These are phyloP conservation scores for Solea solea DNA, from an alignment of 2,113 vertebrate species.

Conservation along the genomic window DNA sequence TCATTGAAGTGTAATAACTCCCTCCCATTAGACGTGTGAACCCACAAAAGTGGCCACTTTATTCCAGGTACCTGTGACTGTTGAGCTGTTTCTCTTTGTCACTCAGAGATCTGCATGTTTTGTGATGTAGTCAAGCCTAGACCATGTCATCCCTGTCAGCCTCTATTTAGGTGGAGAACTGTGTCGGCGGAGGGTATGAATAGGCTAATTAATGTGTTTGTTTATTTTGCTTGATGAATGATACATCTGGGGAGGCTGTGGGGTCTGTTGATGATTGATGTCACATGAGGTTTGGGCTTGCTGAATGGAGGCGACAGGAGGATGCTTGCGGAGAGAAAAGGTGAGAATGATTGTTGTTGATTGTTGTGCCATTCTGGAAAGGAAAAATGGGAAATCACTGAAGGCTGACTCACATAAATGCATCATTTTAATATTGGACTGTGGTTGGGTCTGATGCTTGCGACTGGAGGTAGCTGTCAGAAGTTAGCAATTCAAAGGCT, in stretches of 20 bases:
- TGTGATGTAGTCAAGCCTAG: constrained; percentile 2
- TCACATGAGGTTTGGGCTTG: constrained; percentile 22
- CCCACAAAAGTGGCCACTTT: constrained; percentile 17
- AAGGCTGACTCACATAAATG: too few species aligned
- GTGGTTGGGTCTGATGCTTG: too few species aligned
- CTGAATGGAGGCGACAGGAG: not conserved
- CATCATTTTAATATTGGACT: too few species aligned
- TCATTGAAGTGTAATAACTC: constrained; percentile 30
- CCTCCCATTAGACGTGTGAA: constrained; percentile 19
- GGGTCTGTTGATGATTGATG: constrained; percentile 16
- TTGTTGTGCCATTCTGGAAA: not conserved
- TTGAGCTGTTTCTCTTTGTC: not conserved
- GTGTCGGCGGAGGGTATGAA: constrained; percentile 37
- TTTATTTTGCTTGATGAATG: constrained; percentile 54
- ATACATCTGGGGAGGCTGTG: constrained; percentile 41
- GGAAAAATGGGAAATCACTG: too few species aligned
- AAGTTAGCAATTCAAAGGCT: too few species aligned
- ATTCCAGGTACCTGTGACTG: constrained; percentile 4
- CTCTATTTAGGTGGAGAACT: not conserved
- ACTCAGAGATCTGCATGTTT: not conserved
- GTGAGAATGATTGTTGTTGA: not conserved
- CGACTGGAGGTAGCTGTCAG: too few species aligned
- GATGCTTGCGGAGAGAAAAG: not conserved
- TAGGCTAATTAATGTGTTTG: constrained; percentile 59
- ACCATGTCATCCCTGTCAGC: not conserved